Evolutionary conservation across 2,797 vertebrate species (phyloP).

Genomic region (Lepus townsendii): DNA sequence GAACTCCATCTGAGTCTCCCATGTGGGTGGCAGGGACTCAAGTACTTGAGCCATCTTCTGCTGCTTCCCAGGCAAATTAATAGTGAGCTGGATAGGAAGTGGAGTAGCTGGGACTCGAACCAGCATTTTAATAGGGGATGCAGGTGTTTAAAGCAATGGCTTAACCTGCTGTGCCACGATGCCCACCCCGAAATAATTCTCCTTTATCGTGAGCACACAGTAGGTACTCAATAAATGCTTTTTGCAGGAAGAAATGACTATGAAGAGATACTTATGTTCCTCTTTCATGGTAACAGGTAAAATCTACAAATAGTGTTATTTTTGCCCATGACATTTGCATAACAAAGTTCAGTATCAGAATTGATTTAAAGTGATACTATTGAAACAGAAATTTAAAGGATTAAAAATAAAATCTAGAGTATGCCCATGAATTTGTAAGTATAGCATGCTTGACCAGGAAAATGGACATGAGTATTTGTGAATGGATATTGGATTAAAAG

Average conservation of each 20-base stretch:
- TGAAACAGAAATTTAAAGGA: conserved; percentile 49
- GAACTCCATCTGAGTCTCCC: too few species aligned
- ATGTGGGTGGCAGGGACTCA: too few species aligned
- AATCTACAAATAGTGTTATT: conserved; percentile 63
- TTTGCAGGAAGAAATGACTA: conserved; percentile 22
- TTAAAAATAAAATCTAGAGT: neutral
- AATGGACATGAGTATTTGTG: conserved; percentile 26
- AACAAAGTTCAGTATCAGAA: conserved; percentile 58
- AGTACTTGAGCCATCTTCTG: too few species aligned
- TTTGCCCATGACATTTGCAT: conserved; percentile 26
- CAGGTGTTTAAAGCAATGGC: too few species aligned
- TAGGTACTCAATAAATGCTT: conserved; percentile 54
- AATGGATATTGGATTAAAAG: conserved; percentile 68
- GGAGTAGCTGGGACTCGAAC: too few species aligned
- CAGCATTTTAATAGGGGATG: too few species aligned
- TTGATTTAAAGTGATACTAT: conserved; percentile 27
- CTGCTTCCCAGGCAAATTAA: too few species aligned
- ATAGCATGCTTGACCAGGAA: conserved; percentile 21
- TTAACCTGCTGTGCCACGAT: too few species aligned
- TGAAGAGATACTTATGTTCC: conserved; percentile 12
- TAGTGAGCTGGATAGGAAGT: too few species aligned
- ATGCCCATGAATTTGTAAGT: conserved; percentile 20
- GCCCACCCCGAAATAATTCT: neutral
- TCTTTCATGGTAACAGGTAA: conserved; percentile 29
- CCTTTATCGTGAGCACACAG: conserved; percentile 31